These are phyloP conservation scores for Daphoenositta chrysoptera DNA, from an alignment of 2,113 vertebrate species.

Conservation along the genomic window DNA sequence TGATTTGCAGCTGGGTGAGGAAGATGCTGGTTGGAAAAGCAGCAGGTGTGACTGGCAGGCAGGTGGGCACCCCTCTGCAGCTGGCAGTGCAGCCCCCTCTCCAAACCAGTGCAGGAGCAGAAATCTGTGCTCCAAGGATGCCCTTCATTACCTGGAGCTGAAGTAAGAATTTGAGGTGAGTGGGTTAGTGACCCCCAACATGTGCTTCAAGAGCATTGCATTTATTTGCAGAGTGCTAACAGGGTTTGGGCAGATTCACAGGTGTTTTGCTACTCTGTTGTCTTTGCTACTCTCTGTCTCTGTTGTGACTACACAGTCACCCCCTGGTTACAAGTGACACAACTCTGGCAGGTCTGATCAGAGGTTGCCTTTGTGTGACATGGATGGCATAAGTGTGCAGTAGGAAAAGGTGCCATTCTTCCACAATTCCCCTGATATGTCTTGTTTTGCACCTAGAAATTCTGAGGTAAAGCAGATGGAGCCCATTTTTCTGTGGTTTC, in stretches of 20 bases:
- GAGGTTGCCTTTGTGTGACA: background rate
- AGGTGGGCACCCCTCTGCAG: background rate
- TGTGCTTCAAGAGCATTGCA: background rate
- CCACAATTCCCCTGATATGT: accelerated
- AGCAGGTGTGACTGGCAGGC: background rate
- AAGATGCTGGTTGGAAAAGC: background rate
- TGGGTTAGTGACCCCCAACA: background rate
- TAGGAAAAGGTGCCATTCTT: background rate
- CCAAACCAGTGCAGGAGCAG: background rate
- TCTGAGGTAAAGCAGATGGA: background rate
- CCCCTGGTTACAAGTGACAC: background rate
- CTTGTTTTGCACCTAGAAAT: background rate
- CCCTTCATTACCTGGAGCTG: background rate
- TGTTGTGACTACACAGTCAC: background rate
- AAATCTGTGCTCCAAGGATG: background rate
- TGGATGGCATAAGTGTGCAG: background rate
- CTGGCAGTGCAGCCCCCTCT: accelerated
- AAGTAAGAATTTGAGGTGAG: background rate
- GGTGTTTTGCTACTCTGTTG: background rate
- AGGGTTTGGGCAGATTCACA: background rate
- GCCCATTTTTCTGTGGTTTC: background rate
- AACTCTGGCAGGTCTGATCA: background rate
- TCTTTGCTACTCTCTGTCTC: too few species aligned
- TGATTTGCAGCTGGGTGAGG: background rate
- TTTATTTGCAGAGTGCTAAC: background rate